These are phyloP conservation scores for Tyrannus savana DNA, from an alignment of 2,113 vertebrate species.

Conservation along the genomic window DNA sequence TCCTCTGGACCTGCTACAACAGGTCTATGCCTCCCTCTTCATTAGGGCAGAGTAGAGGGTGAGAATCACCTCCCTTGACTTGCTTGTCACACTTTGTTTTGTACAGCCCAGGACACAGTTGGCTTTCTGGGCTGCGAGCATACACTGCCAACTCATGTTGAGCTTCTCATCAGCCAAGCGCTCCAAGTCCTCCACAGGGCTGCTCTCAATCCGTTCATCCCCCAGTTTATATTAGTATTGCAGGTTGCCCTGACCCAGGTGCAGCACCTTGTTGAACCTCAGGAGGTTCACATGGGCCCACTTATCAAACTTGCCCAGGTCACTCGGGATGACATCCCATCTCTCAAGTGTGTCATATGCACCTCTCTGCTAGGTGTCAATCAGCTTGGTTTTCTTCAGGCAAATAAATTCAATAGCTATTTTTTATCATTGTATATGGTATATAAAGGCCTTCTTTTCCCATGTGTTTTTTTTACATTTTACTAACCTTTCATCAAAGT, in stretches of 20 bases:
- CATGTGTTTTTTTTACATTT: not conserved
- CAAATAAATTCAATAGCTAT: not conserved
- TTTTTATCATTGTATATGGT: not conserved
- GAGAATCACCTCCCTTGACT: not conserved
- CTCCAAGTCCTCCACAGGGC: fast-evolving
- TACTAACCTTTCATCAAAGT: not conserved
- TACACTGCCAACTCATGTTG: fast-evolving
- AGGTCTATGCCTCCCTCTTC: too few species aligned
- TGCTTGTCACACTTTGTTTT: not conserved
- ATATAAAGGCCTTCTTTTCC: not conserved
- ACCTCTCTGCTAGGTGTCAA: not conserved
- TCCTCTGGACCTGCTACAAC: not conserved
- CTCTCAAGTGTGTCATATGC: fast-evolving
- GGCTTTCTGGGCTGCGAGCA: fast-evolving
- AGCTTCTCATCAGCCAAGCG: not conserved
- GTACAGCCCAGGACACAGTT: too few species aligned
- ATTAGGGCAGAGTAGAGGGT: not conserved
- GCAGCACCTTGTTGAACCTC: not conserved
- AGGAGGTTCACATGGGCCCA: not conserved
- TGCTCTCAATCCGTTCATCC: not conserved
- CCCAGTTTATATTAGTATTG: fast-evolving
- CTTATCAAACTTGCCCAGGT: not conserved
- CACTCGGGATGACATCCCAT: not conserved
- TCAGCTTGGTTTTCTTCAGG: not conserved
- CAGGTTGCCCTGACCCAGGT: fast-evolving